Conservation (phyloP, 2,797 vertebrate genomes). For the Schizopygopsis pylzovi region DNA sequence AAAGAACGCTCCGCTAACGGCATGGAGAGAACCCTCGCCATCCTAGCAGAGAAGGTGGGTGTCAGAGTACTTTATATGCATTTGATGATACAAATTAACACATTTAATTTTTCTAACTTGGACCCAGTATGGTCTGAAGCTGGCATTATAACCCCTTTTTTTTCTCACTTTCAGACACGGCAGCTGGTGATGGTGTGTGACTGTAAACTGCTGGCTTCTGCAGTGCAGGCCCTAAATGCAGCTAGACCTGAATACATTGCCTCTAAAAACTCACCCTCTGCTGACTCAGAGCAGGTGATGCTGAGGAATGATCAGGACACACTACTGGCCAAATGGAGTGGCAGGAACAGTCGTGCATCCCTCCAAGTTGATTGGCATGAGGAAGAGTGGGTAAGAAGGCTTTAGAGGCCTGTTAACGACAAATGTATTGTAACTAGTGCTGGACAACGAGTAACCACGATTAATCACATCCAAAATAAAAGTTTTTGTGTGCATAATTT, state of each 20-base stretch:
- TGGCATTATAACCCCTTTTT: background rate
- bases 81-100: background rate
- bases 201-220: constrained; percentile 92
- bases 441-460: background rate
- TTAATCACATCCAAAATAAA: background rate
- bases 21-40: constrained; percentile 93
- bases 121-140: background rate
- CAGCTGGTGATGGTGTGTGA: constrained; percentile 96
- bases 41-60: constrained; percentile 93
- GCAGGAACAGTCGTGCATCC: constrained; percentile 89
- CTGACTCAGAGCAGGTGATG: constrained; percentile 93
- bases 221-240: constrained; percentile 93
- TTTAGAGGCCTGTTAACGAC: background rate
- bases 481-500: background rate
- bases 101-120: background rate
- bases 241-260: constrained; percentile 96
- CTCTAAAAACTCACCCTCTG: constrained; percentile 91
- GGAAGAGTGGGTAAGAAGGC: constrained; percentile 91
- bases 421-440: background rate
- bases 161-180: constrained; percentile 81
- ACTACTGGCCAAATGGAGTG: constrained; percentile 92
- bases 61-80: background rate
- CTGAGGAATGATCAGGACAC: constrained; percentile 97
- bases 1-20: constrained; percentile 94
- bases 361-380: constrained; percentile 93